Base-by-base conservation (phyloP, 2,113 vertebrate genomes). In the Haemorhous mexicanus region DNA sequence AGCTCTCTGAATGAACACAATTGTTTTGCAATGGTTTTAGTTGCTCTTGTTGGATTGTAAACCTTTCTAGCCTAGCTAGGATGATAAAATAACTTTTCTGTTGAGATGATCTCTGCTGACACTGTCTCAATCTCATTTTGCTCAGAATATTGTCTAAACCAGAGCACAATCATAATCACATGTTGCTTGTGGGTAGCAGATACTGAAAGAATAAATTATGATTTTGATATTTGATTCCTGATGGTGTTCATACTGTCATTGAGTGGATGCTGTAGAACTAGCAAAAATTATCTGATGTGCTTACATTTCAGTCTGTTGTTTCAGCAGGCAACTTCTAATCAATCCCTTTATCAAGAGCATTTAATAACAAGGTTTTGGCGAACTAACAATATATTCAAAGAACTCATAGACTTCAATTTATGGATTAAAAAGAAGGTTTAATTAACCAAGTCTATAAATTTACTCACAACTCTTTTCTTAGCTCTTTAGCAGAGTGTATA, bases 301-400 rank as follows among this genome's bases (percentile, higher is more conserved):
- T 88, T 91, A 11, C 52, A 68, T 86, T 93, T 86, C 63, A 64
- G 55, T 10, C 28, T 76, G 14, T 72, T 78, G 55, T 80, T 95
- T 90, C 63, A 88, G 27, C 35, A 59, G 62, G n/a, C 52, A 92
- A 49, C 13, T 89, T 84, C 56, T 11, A 88, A 76, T 32, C 63
- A 24, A 47, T 61, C 44, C 26, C 7, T 85, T 92, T 91, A 80
- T 82, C 27, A 68, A 81, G 13, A 92, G 6, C 23, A 58, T 96
- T 95, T 81, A 67, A 93, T 92, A 76, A 85, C 74, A 91, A 70
- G 30, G 14, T 70, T 92, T 86, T 88, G 52, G 21, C 76, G 93
- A 59, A 64, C 27, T 72, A 84, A 33, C 46, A 59, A 16, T 28
- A 27, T 47, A 78, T 84, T 90, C 33, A 23, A 88, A 85, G 47